Evolutionary conservation across 2,113 vertebrate genomes (phyloP), one percentile per base, ranked within the genome.

Genomic region (Emydura subglobosa): DNA sequence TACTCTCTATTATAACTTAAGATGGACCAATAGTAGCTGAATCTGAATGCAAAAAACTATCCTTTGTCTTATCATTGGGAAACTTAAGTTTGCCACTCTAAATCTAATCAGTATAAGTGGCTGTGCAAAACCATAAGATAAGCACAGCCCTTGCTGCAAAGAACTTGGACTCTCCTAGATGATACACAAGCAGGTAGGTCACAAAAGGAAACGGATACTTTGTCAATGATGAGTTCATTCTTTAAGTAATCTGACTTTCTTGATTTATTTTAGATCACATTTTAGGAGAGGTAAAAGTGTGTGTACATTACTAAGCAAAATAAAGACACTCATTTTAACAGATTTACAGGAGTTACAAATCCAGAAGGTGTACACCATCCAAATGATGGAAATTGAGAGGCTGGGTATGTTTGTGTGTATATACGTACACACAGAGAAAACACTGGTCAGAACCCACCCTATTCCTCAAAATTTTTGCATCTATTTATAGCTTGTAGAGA

Each of bases 1-100:
- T 19, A 72, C n/a, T 53, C n/a, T 39, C n/a, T 10, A 10, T 17
- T 39, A 21, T 21, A 39, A n/a, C 65, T 72, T 39, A 72, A 39
- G 17, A 72, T 34, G 21, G 65, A 39, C 34, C n/a, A 11, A n/a
- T 22, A 39, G 17, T 39, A 47, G 25, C 57, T 6, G 82, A 86
- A 80, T 19, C 86, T 27, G 65, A 91, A 92, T 90, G 76, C 82
- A 92, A 93, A 39, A 92, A 87, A 44, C 91, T 86, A 55, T 19
- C 84, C 51, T 90, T 87, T 90, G 88, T 76, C 44, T 96, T 90
- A 31, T 2, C 0, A 2, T 21, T 82, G 85, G 85, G 87, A 90
- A 94, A 87, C 82, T 51, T 11, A 51, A 14, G 50, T 51, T 51
- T 51, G 50, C 10, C 50, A 51, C 51, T 53, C 14, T 47, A 47